These are phyloP conservation scores for Nasua narica DNA, from an alignment of 2,797 vertebrate genomes.

Conservation along the genomic window DNA sequence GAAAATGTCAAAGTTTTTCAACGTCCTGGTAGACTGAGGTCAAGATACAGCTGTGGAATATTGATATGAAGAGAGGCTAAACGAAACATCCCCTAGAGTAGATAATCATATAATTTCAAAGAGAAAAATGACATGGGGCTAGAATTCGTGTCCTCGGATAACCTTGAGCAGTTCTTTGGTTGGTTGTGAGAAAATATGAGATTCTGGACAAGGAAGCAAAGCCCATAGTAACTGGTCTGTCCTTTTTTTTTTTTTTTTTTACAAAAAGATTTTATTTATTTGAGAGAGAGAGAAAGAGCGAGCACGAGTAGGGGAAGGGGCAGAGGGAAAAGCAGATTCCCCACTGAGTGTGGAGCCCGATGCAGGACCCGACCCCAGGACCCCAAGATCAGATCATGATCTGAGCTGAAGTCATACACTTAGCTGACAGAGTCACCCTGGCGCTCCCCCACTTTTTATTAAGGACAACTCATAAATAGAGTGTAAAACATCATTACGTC, in stretches of 20 bases:
- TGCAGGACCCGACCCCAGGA: background rate
- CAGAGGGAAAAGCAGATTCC: background rate
- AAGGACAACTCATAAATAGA: background rate
- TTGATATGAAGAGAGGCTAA: conserved; percentile 4
- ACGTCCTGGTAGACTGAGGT: background rate
- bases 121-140: background rate
- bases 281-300: background rate
- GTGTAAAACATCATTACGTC: background rate
- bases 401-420: background rate
- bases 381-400: background rate
- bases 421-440: background rate
- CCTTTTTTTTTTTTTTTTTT: background rate
- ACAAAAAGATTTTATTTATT: background rate
- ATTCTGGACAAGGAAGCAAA: background rate
- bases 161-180: background rate
- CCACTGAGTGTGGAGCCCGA: rapidly evolving
- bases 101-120: background rate
- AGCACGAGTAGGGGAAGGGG: background rate
- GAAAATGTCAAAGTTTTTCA: background rate
- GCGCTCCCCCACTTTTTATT: background rate
- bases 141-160: background rate
- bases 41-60: background rate
- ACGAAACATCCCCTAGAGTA: background rate
- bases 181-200: background rate
- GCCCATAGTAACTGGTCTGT: background rate